Evolutionary conservation across 2,888 invertebrate species (phyloP).

Genomic region (Lasiommata megera): DNA sequence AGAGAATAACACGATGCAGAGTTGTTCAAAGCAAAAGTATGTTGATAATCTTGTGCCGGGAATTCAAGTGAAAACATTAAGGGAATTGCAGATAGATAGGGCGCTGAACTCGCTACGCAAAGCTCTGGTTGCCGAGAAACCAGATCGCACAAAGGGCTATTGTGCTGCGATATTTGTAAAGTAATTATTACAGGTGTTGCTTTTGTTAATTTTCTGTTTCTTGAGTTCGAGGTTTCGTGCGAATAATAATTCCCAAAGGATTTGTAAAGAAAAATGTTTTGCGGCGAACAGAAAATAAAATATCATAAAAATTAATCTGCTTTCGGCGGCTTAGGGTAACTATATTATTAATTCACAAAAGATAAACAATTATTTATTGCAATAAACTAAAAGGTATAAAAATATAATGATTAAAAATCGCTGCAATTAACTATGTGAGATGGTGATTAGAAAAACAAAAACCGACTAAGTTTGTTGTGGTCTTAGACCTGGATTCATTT

Average conservation of each 20-base stretch:
- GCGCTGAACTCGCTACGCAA: slow-evolving; percentile 41
- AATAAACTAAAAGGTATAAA: no score
- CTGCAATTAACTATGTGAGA: no score
- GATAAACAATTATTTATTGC: no score
- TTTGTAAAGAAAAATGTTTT: neutral
- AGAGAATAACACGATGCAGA: slow-evolving; percentile 39
- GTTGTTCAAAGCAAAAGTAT: slow-evolving; percentile 56
- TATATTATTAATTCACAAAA: no score
- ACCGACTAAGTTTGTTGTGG: no score
- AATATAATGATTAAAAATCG: no score
- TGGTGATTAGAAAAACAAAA: no score
- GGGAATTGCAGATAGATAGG: slow-evolving; percentile 67
- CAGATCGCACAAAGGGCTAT: slow-evolving; percentile 46
- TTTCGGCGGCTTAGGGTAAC: no score
- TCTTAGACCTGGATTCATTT: no score
- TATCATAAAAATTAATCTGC: no score
- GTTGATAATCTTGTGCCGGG: slow-evolving; percentile 58
- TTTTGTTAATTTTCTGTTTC: slow-evolving; percentile 12
- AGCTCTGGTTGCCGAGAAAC: slow-evolving; percentile 37
- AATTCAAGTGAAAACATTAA: slow-evolving; percentile 55
- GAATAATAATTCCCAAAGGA: neutral
- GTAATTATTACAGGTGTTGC: slow-evolving; percentile 13
- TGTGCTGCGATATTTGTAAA: slow-evolving; percentile 12
- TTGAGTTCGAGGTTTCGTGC: neutral
- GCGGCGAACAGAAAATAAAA: neutral